Conservation (phyloP, 2,888 invertebrate species). For the Alcis repandata region DNA sequence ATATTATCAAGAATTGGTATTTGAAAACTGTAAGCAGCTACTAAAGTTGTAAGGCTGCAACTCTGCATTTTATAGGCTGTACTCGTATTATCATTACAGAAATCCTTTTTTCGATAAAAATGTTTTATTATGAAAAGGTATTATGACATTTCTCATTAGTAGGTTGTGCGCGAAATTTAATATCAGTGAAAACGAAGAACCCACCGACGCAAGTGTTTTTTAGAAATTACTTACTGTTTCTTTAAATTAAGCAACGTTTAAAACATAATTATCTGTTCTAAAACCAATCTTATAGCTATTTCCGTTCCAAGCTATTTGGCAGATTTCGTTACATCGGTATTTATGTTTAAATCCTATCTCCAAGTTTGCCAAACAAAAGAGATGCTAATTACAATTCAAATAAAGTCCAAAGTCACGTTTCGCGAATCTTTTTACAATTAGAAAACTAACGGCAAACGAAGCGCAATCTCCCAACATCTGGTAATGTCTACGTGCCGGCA, state of each 20-base stretch:
- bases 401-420: conserved; percentile 26
- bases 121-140: neutral
- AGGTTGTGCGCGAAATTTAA: no score
- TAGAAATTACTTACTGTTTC: neutral
- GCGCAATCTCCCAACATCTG: conserved; percentile 48
- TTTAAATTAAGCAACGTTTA: neutral
- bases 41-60: no score
- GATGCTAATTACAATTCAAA: conserved; percentile 19
- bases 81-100: no score
- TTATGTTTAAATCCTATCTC: conserved; percentile 2
- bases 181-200: no score
- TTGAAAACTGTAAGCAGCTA: no score
- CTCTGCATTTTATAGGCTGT: no score
- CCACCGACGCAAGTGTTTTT: no score
- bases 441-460: conserved; percentile 35
- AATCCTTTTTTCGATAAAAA: neutral
- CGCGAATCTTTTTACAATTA: conserved; percentile 35
- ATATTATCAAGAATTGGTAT: no score
- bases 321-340: neutral
- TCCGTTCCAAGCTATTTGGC: neutral
- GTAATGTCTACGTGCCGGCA: conserved; percentile 60
- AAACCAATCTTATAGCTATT: neutral
- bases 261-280: neutral
- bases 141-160: no score
- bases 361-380: conserved; percentile 10